Evolutionary conservation across 2,797 vertebrate genomes (phyloP).

Genomic region (Poecile montanus): DNA sequence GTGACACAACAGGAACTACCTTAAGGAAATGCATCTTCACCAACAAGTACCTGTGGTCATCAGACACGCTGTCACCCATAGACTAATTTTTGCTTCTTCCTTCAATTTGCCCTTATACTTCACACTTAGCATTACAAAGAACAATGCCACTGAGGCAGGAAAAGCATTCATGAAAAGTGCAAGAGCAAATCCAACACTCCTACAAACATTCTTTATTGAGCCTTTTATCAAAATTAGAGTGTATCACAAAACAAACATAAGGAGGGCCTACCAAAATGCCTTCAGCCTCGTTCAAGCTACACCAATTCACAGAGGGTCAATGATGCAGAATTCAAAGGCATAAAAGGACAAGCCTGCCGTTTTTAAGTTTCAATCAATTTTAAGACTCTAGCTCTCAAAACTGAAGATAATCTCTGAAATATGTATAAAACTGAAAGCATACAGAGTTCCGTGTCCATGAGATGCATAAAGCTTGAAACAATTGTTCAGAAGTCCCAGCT

Average conservation of each 20-base stretch:
- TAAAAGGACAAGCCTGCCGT: not conserved
- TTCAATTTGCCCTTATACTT: not conserved
- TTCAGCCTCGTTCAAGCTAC: not conserved
- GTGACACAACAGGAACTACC: not conserved
- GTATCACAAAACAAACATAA: not conserved
- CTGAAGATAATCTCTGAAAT: not conserved
- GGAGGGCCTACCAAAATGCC: not conserved
- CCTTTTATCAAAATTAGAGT: not conserved
- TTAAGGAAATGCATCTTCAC: not conserved
- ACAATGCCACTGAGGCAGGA: not conserved
- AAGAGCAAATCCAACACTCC: not conserved
- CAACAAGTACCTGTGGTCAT: not conserved
- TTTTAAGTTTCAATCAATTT: not conserved
- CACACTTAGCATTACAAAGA: not conserved
- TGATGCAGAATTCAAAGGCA: not conserved
- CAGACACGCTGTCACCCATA: not conserved
- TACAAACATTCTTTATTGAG: not conserved
- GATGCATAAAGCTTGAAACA: not conserved
- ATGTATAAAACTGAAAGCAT: not conserved
- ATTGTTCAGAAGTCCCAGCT: not conserved
- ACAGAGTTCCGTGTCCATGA: rapidly evolving
- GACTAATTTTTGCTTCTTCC: not conserved
- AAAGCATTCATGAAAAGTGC: not conserved
- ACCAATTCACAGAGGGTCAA: not conserved
- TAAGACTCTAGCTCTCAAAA: not conserved